These are phyloP conservation scores for Nemapogon koenigi DNA, from an alignment of 2,888 invertebrate genomes.

Conservation along the genomic window DNA sequence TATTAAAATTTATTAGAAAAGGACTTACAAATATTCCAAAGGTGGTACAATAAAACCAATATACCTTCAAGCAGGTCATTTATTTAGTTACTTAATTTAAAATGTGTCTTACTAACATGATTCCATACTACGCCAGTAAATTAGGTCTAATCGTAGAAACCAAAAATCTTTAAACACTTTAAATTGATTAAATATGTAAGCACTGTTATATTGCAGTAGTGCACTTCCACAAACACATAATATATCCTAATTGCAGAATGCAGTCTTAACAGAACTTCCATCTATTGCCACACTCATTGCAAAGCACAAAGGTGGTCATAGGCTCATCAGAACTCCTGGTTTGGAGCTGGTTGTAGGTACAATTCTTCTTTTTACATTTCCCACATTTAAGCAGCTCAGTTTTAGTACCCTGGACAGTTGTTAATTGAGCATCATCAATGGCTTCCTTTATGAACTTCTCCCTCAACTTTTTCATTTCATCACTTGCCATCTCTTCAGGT, in stretches of 20 bases:
- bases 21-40: too few species aligned
- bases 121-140: too few species aligned
- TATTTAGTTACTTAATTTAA: too few species aligned
- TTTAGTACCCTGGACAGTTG: conserved; percentile 92
- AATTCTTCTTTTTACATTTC: conserved; percentile 96
- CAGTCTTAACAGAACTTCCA: conserved; percentile 91
- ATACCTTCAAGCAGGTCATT: too few species aligned
- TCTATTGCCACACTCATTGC: conserved; percentile 96
- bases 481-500: conserved; percentile 99
- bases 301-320: conserved; percentile 99
- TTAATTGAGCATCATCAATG: conserved; percentile 97
- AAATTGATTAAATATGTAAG: too few species aligned
- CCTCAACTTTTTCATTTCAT: conserved; percentile 93
- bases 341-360: conserved; percentile 98
- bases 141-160: too few species aligned
- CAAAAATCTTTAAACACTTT: too few species aligned
- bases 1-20: too few species aligned
- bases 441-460: conserved; percentile 96
- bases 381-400: conserved; percentile 97
- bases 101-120: too few species aligned
- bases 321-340: conserved; percentile 99
- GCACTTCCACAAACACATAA: not conserved
- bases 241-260: not conserved
- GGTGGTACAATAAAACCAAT: too few species aligned
- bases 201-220: too few species aligned